Conservation (phyloP, 2,888 invertebrate genomes). For the Apamea epomidion region DNA sequence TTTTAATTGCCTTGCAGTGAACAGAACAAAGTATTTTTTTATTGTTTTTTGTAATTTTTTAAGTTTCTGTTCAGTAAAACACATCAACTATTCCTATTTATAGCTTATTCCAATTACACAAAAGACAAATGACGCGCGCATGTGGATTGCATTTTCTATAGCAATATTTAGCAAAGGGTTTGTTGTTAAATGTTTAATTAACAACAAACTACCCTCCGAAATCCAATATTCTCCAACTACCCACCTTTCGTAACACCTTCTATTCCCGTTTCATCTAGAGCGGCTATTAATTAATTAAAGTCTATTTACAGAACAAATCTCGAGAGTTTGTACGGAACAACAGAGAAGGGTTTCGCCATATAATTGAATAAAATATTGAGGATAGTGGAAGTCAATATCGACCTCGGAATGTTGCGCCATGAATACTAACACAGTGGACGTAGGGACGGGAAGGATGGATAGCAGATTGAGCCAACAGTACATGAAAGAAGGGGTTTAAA, state of each 20-base stretch:
- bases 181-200: neutral
- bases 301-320: constrained; percentile 54
- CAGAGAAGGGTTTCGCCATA: constrained; percentile 78
- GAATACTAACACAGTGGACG: constrained; percentile 63
- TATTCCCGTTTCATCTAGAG: neutral
- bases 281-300: constrained; percentile 58
- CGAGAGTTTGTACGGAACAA: constrained; percentile 59
- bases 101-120: neutral
- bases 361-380: constrained; percentile 86
- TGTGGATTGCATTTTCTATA: neutral
- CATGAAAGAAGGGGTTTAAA: neutral
- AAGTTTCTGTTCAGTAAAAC: neutral
- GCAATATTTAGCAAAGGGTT: constrained; percentile 10
- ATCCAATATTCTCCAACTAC: constrained; percentile 19
- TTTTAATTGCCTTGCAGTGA: neutral
- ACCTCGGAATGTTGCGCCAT: constrained; percentile 53
- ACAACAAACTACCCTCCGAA: constrained; percentile 8
- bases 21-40: too few species aligned
- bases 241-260: constrained; percentile 13
- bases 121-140: neutral
- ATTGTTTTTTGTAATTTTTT: neutral
- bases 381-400: constrained; percentile 73
- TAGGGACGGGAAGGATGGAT: constrained; percentile 17
- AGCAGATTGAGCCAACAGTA: neutral
- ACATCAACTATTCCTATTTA: neutral